These are phyloP conservation scores for Batillaria attramentaria DNA, from an alignment of 1,140 invertebrate species.

Conservation along the genomic window DNA sequence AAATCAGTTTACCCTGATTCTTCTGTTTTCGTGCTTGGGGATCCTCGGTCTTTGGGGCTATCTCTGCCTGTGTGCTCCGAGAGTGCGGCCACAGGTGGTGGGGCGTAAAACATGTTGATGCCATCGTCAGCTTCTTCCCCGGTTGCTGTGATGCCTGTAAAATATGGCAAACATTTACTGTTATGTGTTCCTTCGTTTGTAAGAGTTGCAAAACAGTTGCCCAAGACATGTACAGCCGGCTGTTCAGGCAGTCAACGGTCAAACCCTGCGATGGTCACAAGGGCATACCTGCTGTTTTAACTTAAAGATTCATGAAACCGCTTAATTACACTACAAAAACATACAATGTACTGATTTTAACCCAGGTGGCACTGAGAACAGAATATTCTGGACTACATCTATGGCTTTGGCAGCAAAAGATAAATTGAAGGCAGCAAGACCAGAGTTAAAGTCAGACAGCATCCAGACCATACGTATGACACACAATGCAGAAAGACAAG, in stretches of 20 bases:
- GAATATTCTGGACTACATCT: too few relatives aligned
- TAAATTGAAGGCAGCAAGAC: too few relatives aligned
- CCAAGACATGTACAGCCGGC: too few relatives aligned
- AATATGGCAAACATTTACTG: too few relatives aligned
- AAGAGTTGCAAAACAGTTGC: not conserved
- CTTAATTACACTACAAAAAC: too few relatives aligned
- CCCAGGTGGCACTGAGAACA: not conserved
- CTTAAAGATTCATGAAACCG: not conserved
- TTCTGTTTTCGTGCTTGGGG: not conserved
- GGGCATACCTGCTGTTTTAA: not conserved
- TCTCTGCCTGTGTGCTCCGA: slow-evolving; percentile 11
- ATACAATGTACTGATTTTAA: not conserved
- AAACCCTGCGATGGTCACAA: not conserved
- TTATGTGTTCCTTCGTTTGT: too few relatives aligned
- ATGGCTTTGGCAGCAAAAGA: too few relatives aligned
- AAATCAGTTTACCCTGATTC: not conserved
- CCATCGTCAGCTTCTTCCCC: slow-evolving; percentile 33
- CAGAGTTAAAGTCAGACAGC: too few relatives aligned
- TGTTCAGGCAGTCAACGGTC: too few relatives aligned
- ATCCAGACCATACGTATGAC: too few relatives aligned
- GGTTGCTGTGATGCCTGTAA: not conserved
- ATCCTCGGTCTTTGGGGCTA: not conserved
- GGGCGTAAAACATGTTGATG: slow-evolving; percentile 9
- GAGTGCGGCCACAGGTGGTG: not conserved
- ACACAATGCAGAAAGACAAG: not conserved